phyloP scores from a whole-genome alignment of 2,797 vertebrate species.

The Naso thynnoides region DNA sequence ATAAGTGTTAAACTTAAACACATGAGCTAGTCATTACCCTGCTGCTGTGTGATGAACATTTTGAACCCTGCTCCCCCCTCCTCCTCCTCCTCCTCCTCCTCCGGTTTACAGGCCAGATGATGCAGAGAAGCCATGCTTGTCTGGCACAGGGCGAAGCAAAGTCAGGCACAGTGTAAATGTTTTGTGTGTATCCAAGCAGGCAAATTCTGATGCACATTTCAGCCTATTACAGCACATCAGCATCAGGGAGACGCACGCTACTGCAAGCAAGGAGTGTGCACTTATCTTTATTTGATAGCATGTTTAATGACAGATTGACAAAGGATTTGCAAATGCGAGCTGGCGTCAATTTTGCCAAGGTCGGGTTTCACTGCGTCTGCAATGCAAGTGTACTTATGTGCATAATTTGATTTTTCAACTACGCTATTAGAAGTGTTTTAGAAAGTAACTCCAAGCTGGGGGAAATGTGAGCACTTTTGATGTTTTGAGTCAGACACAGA shows the following conservation, averaged over 20 bases:
- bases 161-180: constrained; percentile 92
- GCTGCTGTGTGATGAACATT: constrained; percentile 79
- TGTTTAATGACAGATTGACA: constrained; percentile 99
- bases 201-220: constrained; percentile 93
- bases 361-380: constrained; percentile 90
- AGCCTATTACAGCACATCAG: constrained; percentile 96
- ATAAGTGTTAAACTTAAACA: constrained; percentile 82
- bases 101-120: constrained; percentile 90
- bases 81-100: constrained; percentile 16
- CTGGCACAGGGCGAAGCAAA: constrained; percentile 91
- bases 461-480: constrained; percentile 88
- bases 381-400: constrained; percentile 93
- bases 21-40: constrained; percentile 78
- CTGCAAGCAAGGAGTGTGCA: constrained; percentile 90
- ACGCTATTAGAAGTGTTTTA: constrained; percentile 92
- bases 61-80: constrained; percentile 53
- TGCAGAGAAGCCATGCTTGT: constrained; percentile 88
- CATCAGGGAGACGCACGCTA: constrained; percentile 89
- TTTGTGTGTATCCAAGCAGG: constrained; percentile 96
- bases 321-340: constrained; percentile 95
- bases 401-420: constrained; percentile 94
- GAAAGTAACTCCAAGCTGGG: constrained; percentile 85
- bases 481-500: constrained; percentile 88
- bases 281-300: constrained; percentile 99
- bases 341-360: constrained; percentile 92